Base-by-base conservation (phyloP, 2,888 invertebrate genomes). In the Platycheirus albimanus region DNA sequence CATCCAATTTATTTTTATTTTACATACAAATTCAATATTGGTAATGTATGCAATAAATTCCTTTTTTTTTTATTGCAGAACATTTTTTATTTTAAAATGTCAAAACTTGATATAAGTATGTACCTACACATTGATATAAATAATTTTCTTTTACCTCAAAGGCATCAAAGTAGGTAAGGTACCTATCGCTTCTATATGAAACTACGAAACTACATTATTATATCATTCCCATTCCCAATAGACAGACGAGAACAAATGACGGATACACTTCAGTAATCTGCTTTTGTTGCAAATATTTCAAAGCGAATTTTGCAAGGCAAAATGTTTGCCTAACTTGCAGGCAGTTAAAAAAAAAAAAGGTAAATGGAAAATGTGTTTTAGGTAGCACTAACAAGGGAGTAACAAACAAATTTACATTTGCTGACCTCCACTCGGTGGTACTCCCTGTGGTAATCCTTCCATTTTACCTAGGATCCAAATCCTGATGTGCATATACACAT, bases 391-490 rank as follows among this genome's bases (percentile, higher is more conserved):
- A 5, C 4, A 17, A 15, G 17, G 3, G 36, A 43, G 58, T 47
- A 41, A 33, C 45, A n/a, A 30, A 43, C 49, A 76, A 36, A 66
- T 36, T 36, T 19, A 67, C 54, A 72, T 67, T 78, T 78, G 77
- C 78, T 78, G 78, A 83, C 72, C 83, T 78, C 83, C 61, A 77
- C 71, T 67, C 28, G 66, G 58, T 41, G 38, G 52, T n/a, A 49
- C 33, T 63, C 77, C 81, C 76, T 41, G 33, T 47, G 38, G 76
- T 63, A 71, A 71, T 69, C 56, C 66, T 33, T 33, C 15, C 54
- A 56, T 49, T 52, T 64, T 64, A 28, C 19, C 69, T 36, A 64
- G 72, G 49, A 69, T 78, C 63, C 66, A 36, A 41, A 41, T 70
- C 70, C 47, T 63, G 63, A 54, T 64, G 30, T 70, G 66, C n/a